A percentile compares a stretch with the other conserved stretches of the same genome.
Evolutionary conservation across 2,888 invertebrate genomes (phyloP).

Genomic region (Iphiclides podalirius): DNA sequence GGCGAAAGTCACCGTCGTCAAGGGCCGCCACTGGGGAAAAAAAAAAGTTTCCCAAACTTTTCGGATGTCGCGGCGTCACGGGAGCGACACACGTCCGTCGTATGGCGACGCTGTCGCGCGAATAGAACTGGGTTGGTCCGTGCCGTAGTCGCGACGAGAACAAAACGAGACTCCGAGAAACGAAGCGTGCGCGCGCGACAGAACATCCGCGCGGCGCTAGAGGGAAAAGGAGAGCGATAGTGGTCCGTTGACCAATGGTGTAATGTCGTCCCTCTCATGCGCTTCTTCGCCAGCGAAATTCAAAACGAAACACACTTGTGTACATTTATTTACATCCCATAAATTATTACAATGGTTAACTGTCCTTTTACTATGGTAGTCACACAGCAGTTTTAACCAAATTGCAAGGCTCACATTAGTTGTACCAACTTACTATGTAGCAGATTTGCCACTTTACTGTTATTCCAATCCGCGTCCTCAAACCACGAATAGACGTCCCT

Average conservation of each 20-base stretch:
- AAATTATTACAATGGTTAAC: no score
- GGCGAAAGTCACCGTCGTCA: constrained; percentile 47
- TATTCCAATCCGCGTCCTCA: no score
- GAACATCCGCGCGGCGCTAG: constrained; percentile 34
- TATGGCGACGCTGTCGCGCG: constrained; percentile 60
- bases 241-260: constrained; percentile 48
- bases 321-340: no score
- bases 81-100: constrained; percentile 47
- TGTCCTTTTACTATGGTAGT: no score
- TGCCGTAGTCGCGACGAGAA: constrained; percentile 39
- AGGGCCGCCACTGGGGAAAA: constrained; percentile 47
- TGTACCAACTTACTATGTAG: no score
- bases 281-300: constrained; percentile 26
- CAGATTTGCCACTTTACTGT: no score
- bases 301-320: constrained; percentile 27
- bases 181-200: constrained; percentile 52
- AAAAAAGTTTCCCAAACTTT: constrained; percentile 71
- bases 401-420: no score
- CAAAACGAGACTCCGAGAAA: constrained; percentile 52
- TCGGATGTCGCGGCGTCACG: constrained; percentile 53
- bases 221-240: constrained; percentile 34
- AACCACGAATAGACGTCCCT: no score
- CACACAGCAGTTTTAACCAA: no score
- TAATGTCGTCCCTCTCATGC: constrained; percentile 20
- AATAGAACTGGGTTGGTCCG: constrained; percentile 39